These are phyloP conservation scores for Oreamnos americanus DNA, from an alignment of 2,113 vertebrate species.

Conservation along the genomic window DNA sequence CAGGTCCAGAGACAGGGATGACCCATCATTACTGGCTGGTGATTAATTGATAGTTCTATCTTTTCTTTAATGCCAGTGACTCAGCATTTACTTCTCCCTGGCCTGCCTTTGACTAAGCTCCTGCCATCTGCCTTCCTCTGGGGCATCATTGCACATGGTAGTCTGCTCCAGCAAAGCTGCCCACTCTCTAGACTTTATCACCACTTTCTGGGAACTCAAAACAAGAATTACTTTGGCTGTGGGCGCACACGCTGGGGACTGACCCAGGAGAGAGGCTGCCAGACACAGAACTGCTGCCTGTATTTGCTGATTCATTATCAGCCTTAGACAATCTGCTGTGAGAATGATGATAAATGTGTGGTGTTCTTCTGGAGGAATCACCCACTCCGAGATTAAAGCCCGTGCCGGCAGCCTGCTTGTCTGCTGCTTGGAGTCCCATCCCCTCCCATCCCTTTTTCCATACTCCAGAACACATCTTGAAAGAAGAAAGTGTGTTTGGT, in stretches of 20 bases:
- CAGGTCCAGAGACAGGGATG: background rate
- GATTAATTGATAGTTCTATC: background rate
- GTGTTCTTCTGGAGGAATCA: background rate
- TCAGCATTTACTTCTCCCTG: background rate
- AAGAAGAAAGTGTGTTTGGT: background rate
- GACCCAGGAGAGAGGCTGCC: background rate
- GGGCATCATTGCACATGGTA: background rate
- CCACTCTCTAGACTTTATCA: background rate
- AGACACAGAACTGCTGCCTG: background rate
- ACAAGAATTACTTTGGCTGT: background rate
- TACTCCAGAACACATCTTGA: background rate
- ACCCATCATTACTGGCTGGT: background rate
- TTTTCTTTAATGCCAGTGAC: background rate
- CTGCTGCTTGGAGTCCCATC: background rate
- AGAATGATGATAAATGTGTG: background rate
- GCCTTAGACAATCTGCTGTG: background rate
- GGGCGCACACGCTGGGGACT: background rate
- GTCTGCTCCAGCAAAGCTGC: background rate
- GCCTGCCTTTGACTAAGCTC: background rate
- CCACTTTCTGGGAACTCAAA: slow-evolving; percentile 1
- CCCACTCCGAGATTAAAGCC: background rate
- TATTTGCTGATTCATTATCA: background rate
- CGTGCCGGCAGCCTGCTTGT: background rate
- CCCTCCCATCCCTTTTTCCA: fast-evolving
- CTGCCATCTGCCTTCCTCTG: background rate